Evolutionary conservation across 2,797 vertebrate genomes (phyloP), one percentile per base, ranked within the genome.

Genomic region (Tokudaia tokunoshimensis): DNA sequence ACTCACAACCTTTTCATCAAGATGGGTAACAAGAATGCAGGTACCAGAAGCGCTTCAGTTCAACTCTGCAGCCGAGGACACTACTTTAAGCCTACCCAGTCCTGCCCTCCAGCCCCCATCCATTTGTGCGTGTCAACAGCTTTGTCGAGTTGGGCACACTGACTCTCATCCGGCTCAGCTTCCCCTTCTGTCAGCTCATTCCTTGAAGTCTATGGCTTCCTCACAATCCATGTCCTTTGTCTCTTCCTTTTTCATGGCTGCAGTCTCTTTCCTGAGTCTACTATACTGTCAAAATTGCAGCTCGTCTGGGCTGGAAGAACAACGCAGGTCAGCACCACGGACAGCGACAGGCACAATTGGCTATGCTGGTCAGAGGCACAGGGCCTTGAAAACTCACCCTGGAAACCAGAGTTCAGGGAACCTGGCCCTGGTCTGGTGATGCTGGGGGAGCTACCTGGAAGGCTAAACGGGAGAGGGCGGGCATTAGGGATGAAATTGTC

Each of bases 321-420:
- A 0, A 0, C 0, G n/a, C 9, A 10, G 9, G 3, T 97, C 97
- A 98, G 97, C 26, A 98, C 97, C 96, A 50, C 6, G 96, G 97
- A 97, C 96, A 98, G 97, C 91, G 79, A 2, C 81, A 0, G 2
- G 47, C 2, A 1, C 2, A 0, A 0, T 52, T 34, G 31, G 1
- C 3, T 9, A 20, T 0, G 7, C n/a, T 13, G 78, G 4, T 6
- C 47, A 24, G 91, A 4, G 37, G 59, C 50, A 29, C 29, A 31
- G 63, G 65, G 31, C 92, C 70, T 44, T 10, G 41, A 57, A 37
- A 0, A 80, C 26, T 7, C 13, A 12, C 80, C 31, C 24, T n/a
- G 88, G 44, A 20, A 14, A 20, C 20, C 6, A 0, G 65, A 50
- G 17, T 17, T 24, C 41, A 80, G 84, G 74, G 26, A 70, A 67